Evolutionary conservation across 1,140 invertebrate species (phyloP), one percentile per base, ranked within the genome.

Genomic region (Brachystomella parvula): DNA sequence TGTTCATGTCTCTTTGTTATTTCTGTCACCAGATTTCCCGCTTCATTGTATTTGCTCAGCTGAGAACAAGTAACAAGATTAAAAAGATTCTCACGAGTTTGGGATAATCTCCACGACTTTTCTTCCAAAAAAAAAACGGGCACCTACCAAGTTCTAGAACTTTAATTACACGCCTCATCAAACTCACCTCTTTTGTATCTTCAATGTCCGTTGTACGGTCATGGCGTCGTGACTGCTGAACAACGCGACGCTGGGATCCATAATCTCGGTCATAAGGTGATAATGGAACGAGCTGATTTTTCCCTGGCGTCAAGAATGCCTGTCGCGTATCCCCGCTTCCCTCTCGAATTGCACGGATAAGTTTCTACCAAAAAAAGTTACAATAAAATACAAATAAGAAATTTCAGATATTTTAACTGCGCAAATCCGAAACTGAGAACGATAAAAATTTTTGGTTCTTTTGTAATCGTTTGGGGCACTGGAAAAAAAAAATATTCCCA

Each of bases 11-110:
- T 75, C 19, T 76, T 75, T 0, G 78, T 81, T 26, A 76, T 89
- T 80, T 94, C 90, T 0, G 90, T 94, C 65, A 92, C 84, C 62
- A 94, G 83, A 68, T 87, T 86, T 17, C 92, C 92, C 78, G 91
- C 88, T 30, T 85, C 81, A 70, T 87, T 84, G 21, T 87, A 59
- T 72, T 76, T 68, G 76, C 78, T 73, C 67, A 73, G 66, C 71
- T 73, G 35, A 3, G 33, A 32, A 64, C 24, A 61, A 61, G 30
- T 63, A 49, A 47, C 2, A n/a, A n/a, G n/a, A n/a, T n/a, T n/a
- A n/a, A n/a, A n/a, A n/a, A n/a, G n/a, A n/a, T n/a, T n/a, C n/a
- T n/a, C n/a, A n/a, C n/a, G n/a, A n/a, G n/a, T n/a, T n/a, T n/a
- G n/a, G n/a, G n/a, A n/a, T n/a, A n/a, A n/a, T n/a, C n/a, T n/a